Evolutionary conservation across 2,113 vertebrate genomes (phyloP).

Genomic region (Tachysurus fulvidraco): DNA sequence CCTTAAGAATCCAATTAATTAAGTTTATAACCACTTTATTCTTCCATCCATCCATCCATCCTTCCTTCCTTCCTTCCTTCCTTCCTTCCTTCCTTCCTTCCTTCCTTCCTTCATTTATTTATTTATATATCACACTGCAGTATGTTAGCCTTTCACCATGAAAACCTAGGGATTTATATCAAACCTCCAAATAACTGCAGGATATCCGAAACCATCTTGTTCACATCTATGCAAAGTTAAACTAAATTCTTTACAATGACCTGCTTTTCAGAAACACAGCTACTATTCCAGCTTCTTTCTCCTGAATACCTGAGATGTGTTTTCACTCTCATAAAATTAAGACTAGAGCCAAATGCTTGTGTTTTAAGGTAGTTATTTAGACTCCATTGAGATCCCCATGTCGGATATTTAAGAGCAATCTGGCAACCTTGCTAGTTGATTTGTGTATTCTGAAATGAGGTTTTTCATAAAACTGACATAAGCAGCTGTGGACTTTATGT

Average conservation of each 20-base stretch:
- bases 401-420: neutral
- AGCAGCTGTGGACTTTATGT: neutral
- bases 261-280: neutral
- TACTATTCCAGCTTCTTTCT: neutral
- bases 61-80: too few relatives aligned
- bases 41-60: too few relatives aligned
- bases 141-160: neutral
- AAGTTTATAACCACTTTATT: too few relatives aligned
- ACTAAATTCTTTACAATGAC: neutral
- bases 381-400: neutral
- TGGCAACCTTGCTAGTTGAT: neutral
- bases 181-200: neutral
- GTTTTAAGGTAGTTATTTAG: neutral
- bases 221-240: neutral
- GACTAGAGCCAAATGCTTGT: neutral
- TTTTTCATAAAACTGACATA: neutral
- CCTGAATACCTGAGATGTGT: neutral
- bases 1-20: too few relatives aligned
- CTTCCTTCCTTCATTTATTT: too few relatives aligned
- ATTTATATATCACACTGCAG: neutral
- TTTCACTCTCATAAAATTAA: neutral
- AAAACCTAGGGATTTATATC: neutral
- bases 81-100: too few relatives aligned
- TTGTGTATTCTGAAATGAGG: neutral
- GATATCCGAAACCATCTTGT: neutral